phyloP scores from a whole-genome alignment of 2,113 vertebrate genomes.

The Columba livia region DNA sequence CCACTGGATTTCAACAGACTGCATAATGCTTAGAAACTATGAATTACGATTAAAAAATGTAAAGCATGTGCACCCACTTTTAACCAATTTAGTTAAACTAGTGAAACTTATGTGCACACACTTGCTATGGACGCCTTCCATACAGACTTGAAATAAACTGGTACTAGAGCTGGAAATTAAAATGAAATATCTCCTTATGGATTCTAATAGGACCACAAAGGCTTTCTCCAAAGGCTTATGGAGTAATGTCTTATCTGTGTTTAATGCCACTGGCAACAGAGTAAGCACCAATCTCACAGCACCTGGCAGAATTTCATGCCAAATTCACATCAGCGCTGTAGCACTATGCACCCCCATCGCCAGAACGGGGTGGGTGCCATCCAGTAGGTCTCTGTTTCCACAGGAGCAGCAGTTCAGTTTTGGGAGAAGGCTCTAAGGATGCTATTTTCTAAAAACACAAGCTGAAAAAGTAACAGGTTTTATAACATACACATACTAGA shows the following conservation, averaged over 20 bases:
- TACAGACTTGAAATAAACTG: background rate
- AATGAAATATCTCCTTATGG: background rate
- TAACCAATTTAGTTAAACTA: background rate
- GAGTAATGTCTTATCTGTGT: background rate
- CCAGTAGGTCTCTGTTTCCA: background rate
- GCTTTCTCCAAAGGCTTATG: background rate
- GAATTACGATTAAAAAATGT: background rate
- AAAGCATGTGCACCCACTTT: background rate
- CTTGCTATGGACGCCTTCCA: background rate
- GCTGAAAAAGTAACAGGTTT: background rate
- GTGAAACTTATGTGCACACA: background rate
- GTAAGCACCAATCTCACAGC: background rate
- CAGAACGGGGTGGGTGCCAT: background rate
- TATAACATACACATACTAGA: background rate
- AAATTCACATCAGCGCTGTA: background rate
- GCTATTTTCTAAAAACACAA: background rate
- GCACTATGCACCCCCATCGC: background rate
- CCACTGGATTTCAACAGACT: background rate
- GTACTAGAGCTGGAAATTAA: background rate
- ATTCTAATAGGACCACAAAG: conserved; percentile 12
- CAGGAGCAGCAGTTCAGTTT: background rate
- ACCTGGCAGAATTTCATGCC: background rate
- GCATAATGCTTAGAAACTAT: background rate
- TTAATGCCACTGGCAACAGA: background rate
- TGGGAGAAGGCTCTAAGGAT: background rate